phyloP scores from a whole-genome alignment of 2,888 invertebrate species.

The Pammene fasciana region DNA sequence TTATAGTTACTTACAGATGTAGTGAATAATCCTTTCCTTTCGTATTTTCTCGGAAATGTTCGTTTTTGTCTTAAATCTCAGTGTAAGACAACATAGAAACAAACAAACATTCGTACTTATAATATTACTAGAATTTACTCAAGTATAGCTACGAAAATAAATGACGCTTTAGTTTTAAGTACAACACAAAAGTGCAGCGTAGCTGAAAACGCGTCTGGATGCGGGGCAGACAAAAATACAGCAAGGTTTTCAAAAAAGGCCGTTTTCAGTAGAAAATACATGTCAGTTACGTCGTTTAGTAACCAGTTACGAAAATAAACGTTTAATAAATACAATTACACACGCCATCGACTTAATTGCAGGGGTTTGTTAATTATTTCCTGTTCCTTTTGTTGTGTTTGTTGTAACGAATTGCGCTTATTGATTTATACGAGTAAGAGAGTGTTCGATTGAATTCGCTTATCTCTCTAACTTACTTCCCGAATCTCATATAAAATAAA shows the following conservation, averaged over 20 bases:
- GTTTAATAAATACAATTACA: slow-evolving; percentile 41
- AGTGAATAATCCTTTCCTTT: no score
- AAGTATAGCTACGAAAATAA: slow-evolving; percentile 15
- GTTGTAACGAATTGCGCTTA: slow-evolving; percentile 15
- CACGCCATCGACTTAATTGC: slow-evolving; percentile 40
- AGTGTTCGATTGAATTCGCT: not conserved
- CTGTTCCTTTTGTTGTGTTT: slow-evolving; percentile 19
- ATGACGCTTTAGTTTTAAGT: slow-evolving; percentile 8
- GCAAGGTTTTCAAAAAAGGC: not conserved
- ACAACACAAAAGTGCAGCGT: slow-evolving; percentile 27
- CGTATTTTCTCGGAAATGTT: no score
- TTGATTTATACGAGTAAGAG: not conserved
- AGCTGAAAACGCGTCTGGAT: slow-evolving; percentile 14
- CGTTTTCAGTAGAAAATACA: not conserved
- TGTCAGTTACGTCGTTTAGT: slow-evolving; percentile 8
- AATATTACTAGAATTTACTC: not conserved
- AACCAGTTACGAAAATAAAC: not conserved
- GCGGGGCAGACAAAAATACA: slow-evolving; percentile 27
- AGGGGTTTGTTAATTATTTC: slow-evolving; percentile 39
- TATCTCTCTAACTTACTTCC: not conserved
- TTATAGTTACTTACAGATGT: no score
- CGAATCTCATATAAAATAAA: no score
- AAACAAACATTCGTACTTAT: not conserved
- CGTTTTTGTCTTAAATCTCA: no score
- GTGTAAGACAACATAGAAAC: no score